Base-by-base conservation (phyloP, 2,888 invertebrate species). In the Eupsilia transversa region DNA sequence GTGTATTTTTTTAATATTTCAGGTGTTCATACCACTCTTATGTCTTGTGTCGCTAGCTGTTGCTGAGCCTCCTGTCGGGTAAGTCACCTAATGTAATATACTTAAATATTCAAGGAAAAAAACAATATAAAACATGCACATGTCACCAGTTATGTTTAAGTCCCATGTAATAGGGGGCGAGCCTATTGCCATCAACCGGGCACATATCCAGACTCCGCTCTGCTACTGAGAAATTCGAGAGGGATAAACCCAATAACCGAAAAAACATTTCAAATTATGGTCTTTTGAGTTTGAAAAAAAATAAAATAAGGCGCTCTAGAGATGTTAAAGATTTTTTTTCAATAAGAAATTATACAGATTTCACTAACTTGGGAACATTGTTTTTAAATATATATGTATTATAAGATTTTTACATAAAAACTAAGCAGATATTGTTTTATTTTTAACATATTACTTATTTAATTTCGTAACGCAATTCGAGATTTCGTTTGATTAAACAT, bases 31-130 rank as follows among this genome's bases (percentile, higher is more conserved):
- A 75, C 86, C 91, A 23, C 82, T 94, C 12, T 56, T 93, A 14
- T 92, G 91, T 80, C 69, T 94, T n/a, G 66, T 93, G 3, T 89
- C 93, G 20, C 79, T 90, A 0, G 81, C 69, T 0, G 6, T 91
- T 23, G 95, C 95, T 1, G 95, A 95, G 82, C 95, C 95, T 61
- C 95, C 95, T 1, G 91, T 95, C 1, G 92, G 92, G 95, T 95
- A 91, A 90, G 95, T 89, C 4, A 23, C 1, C n/a, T 63, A 57
- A 9, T 56, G 38, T n/a, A n/a, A n/a, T 27, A 35, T 9, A 33
- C 3, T 43, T 30, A 43, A 23, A 27, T n/a, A 23, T 23, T 43
- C 23, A 33, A n/a, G 2, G 12, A n/a, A 38, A 30, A 30, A 49
- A 5, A 3, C 3, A 35, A 4, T 9, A 20, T 17, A 65, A 30